Percentiles rank a stretch among this genome's conserved stretches.
Conservation (phyloP, 53 echinoderm and acorn worm species). For the Echinometra lucunter region DNA sequence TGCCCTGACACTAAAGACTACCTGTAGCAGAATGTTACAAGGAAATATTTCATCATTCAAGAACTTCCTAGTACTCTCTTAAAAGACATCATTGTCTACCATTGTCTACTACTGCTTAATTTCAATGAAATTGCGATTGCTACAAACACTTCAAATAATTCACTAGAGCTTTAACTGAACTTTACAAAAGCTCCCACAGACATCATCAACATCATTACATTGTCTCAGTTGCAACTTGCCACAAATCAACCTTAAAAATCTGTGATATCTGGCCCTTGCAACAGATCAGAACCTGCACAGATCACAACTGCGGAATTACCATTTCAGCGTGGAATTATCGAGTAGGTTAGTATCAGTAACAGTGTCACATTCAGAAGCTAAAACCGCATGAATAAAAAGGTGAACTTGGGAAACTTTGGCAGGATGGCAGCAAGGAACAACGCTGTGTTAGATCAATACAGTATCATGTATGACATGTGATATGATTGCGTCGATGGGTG, state of each 20-base stretch:
- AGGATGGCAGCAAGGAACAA: not conserved
- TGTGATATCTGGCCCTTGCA: not conserved
- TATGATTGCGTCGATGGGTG: conserved; percentile 43
- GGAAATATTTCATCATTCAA: not conserved
- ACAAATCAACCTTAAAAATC: not conserved
- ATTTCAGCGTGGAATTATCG: conserved; percentile 20
- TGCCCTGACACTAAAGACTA: no score
- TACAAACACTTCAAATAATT: no score
- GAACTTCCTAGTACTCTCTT: not conserved
- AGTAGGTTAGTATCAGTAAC: not conserved
- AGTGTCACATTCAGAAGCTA: not conserved
- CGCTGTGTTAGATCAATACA: conserved; percentile 38
- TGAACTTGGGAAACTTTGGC: conserved; percentile 19
- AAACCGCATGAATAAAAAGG: conserved; percentile 1
- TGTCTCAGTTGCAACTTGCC: not conserved
- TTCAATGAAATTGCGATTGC: not conserved
- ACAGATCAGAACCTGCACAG: not conserved
- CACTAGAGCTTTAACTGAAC: no score
- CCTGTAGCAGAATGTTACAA: not conserved
- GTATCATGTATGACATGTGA: conserved; percentile 42
- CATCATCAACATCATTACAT: not conserved
- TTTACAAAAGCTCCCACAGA: not conserved
- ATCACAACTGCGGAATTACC: not conserved
- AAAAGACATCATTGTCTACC: not conserved
- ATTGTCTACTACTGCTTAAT: not conserved